Evolutionary conservation across 37 sponge, comb jelly and placozoan species (phyloP).

Genomic region (Geodia barretti): DNA sequence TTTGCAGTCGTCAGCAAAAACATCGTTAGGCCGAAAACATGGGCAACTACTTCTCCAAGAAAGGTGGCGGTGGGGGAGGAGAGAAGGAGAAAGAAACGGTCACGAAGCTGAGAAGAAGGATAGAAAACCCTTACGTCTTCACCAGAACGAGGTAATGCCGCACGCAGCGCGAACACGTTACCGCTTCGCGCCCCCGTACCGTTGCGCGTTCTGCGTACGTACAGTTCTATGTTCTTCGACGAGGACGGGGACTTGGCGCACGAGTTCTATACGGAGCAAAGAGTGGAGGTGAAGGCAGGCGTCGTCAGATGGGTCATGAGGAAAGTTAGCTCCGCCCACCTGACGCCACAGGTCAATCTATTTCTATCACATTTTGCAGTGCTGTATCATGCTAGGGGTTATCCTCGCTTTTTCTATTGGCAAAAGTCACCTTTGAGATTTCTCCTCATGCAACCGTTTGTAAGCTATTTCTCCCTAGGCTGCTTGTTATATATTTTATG

Average conservation of each 20-base stretch:
- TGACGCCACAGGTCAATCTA: conserved; percentile 38
- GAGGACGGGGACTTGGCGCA: conserved; percentile 60
- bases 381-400: neutral
- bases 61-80: neutral
- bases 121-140: conserved; percentile 11
- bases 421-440: too few species aligned
- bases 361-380: neutral
- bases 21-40: neutral
- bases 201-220: conserved; percentile 14
- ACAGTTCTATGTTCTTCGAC: conserved; percentile 60
- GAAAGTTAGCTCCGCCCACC: neutral
- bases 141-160: conserved; percentile 50
- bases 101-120: conserved; percentile 10
- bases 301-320: conserved; percentile 53
- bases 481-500: too few species aligned
- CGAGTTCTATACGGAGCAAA: conserved; percentile 53
- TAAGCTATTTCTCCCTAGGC: too few species aligned
- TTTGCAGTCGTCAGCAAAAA: neutral
- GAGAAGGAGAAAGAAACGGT: neutral
- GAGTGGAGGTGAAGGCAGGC: neutral
- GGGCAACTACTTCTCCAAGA: conserved; percentile 18
- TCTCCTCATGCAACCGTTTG: too few species aligned
- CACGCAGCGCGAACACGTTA: too few species aligned
- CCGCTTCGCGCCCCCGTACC: neutral
- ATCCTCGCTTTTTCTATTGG: too few species aligned